Percentiles rank a stretch among this genome's conserved stretches.
Conservation (phyloP, 2,797 vertebrate species). For the Sandelia bainsii region DNA sequence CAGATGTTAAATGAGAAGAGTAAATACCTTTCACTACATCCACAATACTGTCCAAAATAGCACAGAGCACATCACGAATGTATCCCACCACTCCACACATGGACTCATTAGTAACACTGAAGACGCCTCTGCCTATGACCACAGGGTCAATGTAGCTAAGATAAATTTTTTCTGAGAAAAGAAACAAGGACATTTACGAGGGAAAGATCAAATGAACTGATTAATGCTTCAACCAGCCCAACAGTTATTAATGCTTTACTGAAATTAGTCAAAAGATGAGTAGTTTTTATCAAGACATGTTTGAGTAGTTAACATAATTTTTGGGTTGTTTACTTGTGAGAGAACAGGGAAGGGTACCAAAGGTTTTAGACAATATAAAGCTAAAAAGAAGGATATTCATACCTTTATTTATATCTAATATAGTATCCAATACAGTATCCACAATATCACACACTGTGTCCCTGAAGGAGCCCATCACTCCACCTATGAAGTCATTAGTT, state of each 20-base stretch:
- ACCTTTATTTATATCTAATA: conserved; percentile 66
- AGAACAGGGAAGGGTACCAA: not conserved
- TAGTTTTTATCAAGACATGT: not conserved
- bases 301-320: not conserved
- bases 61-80: conserved; percentile 66
- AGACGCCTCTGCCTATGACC: conserved; percentile 64
- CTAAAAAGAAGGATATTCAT: not conserved
- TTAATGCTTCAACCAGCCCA: not conserved
- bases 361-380: not conserved
- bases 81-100: conserved; percentile 46
- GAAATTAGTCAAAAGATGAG: not conserved
- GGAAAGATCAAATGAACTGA: not conserved
- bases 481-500: conserved; percentile 65
- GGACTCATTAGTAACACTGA: conserved; percentile 62
- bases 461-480: conserved; percentile 34
- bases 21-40: conserved; percentile 71
- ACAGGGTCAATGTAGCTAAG: conserved; percentile 75
- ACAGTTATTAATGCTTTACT: not conserved
- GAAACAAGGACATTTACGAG: conserved; percentile 13
- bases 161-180: conserved; percentile 65
- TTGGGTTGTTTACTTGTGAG: conserved; percentile 2
- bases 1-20: conserved; percentile 3
- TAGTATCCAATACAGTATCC: conserved; percentile 46
- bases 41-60: conserved; percentile 64
- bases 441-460: conserved; percentile 57